Evolutionary conservation across 2,888 invertebrate genomes (phyloP).

Genomic region (Apodemia mormo): DNA sequence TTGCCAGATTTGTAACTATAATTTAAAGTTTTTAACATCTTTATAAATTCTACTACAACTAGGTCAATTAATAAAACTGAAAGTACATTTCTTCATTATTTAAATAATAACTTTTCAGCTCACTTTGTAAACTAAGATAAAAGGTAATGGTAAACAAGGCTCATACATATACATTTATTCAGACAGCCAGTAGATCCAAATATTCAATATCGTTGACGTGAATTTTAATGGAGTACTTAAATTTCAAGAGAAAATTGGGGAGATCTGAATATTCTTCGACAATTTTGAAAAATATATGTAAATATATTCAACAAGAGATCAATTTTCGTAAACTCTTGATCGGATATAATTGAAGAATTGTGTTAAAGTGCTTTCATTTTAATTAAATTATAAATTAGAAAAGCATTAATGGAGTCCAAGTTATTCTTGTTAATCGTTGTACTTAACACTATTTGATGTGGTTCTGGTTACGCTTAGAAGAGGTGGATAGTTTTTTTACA

Average conservation of each 20-base stretch:
- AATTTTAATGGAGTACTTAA: constrained; percentile 68
- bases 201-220: constrained; percentile 69
- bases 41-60: no score
- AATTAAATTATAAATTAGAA: constrained; percentile 1
- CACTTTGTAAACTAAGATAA: constrained; percentile 44
- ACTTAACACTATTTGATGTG: no score
- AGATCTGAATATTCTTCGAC: constrained; percentile 72
- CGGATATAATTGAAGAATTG: constrained; percentile 26
- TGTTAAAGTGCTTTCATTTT: constrained; percentile 17
- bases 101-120: neutral
- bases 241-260: constrained; percentile 68
- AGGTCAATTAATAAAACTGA: neutral
- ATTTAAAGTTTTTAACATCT: no score
- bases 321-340: constrained; percentile 66
- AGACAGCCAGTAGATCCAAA: constrained; percentile 51
- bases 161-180: constrained; percentile 61
- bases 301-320: constrained; percentile 65
- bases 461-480: no score
- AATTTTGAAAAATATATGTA: constrained; percentile 69
- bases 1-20: no score
- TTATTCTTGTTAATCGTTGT: no score
- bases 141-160: constrained; percentile 42
- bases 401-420: neutral
- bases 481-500: no score
- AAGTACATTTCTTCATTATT: neutral